Evolutionary conservation across 2,797 vertebrate genomes (phyloP), one percentile per base, ranked within the genome.

Genomic region (Brachymystax lenok): DNA sequence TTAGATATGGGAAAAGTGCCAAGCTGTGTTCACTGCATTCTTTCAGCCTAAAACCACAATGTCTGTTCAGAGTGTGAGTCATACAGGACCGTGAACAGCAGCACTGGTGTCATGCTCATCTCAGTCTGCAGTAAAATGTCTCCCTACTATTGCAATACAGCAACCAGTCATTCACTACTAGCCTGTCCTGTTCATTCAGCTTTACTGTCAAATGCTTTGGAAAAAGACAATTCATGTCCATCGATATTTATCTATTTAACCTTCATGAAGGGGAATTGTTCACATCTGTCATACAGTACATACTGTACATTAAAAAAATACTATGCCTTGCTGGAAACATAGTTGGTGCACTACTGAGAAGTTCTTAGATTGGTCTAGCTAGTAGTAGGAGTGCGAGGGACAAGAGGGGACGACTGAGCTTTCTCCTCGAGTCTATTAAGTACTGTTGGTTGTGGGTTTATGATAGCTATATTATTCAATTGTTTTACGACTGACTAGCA

Each of bases 51-150:
- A 63, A 69, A 69, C 68, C 68, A 69, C 68, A 46, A 69, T 24
- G 91, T 89, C 90, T 93, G 92, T 93, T 92, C 88, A 89, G 85
- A 21, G 81, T 84, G 82, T 92, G 92, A 92, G 88, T 93, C 92
- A 92, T 90, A 91, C 63, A 66, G 14, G 21, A 21, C 21, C 2
- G 24, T 5, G 27, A 64, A 89, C 84, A 93, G 88, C 88, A 87
- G 79, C 85, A 83, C 88, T 91, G 91, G 89, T 93, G 90, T 93
- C 92, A 85, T 93, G 92, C 92, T 91, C 89, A 86, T 90, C 87
- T 93, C 89, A 84, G 84, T 86, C 86, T 88, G 87, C 88, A 91
- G 88, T 87, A 89, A 93, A 91, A 92, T 90, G 87, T 89, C 89
- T 92, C 88, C 85, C 89, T 82, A 86, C 56, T n/a, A 19, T 16